A percentile compares a stretch with the other conserved stretches of the same genome.
Evolutionary conservation across 2,888 invertebrate species (phyloP).

Genomic region (Desoria tigrina): DNA sequence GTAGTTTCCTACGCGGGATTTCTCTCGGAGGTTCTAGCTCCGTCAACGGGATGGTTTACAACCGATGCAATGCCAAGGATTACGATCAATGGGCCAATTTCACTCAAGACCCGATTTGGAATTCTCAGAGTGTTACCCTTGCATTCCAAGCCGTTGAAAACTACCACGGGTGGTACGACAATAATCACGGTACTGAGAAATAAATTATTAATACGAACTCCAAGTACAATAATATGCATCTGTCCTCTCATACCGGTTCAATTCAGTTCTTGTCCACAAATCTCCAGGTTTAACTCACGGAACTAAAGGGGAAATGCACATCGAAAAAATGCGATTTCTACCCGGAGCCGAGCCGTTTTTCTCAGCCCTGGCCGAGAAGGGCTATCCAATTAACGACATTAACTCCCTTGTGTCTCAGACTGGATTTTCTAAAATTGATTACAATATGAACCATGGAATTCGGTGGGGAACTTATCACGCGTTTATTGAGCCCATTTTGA

Average conservation of each 20-base stretch:
- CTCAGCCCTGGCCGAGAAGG: constrained; percentile 29
- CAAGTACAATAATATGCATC: no score
- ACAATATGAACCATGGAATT: constrained; percentile 37
- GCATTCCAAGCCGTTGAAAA: constrained; percentile 31
- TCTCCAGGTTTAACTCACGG: constrained; percentile 27
- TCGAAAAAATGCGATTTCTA: constrained; percentile 34
- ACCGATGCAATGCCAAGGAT: constrained; percentile 37
- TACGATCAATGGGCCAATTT: constrained; percentile 40
- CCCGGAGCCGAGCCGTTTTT: constrained; percentile 26
- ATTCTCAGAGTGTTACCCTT: constrained; percentile 20
- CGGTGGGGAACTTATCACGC: constrained; percentile 35
- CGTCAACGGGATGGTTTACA: constrained; percentile 35
- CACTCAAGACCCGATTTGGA: constrained; percentile 34
- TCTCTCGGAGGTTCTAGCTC: constrained; percentile 37
- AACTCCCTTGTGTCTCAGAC: constrained; percentile 16
- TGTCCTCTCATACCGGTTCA: no score
- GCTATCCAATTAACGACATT: constrained; percentile 25
- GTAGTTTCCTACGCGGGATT: constrained; percentile 31
- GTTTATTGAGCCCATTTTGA: constrained; percentile 25
- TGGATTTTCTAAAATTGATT: constrained; percentile 34
- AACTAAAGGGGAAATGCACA: constrained; percentile 28
- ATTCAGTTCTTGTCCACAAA: neutral
- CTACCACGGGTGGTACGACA: constrained; percentile 36
- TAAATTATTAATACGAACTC: no score
- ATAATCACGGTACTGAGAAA: constrained; percentile 14